phyloP scores from a whole-genome alignment of 2,113 vertebrate genomes.

The Cavia aperea region DNA sequence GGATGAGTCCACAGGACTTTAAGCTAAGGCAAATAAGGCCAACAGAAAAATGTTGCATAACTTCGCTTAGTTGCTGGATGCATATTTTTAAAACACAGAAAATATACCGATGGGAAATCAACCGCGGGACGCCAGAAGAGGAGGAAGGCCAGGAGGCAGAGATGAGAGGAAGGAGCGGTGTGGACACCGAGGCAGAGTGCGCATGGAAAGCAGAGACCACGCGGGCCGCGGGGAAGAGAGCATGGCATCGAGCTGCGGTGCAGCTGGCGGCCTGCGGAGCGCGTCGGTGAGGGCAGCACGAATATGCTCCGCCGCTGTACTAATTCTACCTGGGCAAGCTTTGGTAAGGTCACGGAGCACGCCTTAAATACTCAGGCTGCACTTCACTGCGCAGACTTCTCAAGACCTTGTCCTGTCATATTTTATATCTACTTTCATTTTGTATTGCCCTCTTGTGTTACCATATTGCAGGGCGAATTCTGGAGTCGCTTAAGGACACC shows the following conservation, averaged over 20 bases:
- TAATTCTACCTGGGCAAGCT: rapidly evolving
- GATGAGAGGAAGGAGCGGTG: not conserved
- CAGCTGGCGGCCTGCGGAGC: too few species aligned
- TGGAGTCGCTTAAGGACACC: not conserved
- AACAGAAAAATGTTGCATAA: not conserved
- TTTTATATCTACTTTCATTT: not conserved
- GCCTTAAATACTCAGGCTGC: not conserved
- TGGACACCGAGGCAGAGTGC: too few species aligned
- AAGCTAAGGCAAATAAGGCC: not conserved
- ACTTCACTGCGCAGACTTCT: not conserved
- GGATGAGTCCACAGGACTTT: not conserved
- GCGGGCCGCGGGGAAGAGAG: too few species aligned
- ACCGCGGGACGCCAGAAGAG: not conserved
- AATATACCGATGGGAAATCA: not conserved
- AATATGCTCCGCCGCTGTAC: rapidly evolving
- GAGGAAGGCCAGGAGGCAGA: not conserved
- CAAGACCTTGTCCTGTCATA: not conserved
- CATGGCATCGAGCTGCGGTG: too few species aligned
- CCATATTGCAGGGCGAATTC: not conserved
- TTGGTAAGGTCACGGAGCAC: too few species aligned
- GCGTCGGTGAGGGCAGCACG: too few species aligned
- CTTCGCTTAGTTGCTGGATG: not conserved
- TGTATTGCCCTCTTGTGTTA: not conserved
- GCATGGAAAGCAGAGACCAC: not conserved
- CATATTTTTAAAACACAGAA: not conserved